phyloP scores from a whole-genome alignment of 2,888 invertebrate genomes.

The Busseola fusca region DNA sequence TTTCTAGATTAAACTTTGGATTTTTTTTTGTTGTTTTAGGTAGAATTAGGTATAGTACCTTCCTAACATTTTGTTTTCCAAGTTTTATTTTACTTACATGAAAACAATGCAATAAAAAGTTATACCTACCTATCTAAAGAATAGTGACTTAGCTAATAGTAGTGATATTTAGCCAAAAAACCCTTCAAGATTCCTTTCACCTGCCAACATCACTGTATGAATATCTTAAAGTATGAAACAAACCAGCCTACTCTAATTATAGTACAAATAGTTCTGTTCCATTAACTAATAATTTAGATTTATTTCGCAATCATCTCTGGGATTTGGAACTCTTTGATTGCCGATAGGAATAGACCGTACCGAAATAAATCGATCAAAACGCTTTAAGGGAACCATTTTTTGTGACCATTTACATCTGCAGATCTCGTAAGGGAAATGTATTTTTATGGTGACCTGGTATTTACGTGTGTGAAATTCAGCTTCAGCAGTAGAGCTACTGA shows the following conservation, averaged over 20 bases:
- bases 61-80: neutral
- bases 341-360: conserved; percentile 59
- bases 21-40: too few species aligned
- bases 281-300: conserved; percentile 67
- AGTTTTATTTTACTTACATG: neutral
- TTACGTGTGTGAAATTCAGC: conserved; percentile 18
- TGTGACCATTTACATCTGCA: conserved; percentile 43
- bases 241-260: conserved; percentile 68
- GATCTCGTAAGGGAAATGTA: conserved; percentile 36
- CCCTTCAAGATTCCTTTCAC: neutral
- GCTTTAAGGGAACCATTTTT: conserved; percentile 58
- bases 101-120: neutral
- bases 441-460: conserved; percentile 50
- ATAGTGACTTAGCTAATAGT: neutral
- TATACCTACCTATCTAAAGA: neutral
- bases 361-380: conserved; percentile 61
- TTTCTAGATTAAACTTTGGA: neutral
- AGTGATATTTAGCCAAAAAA: conserved; percentile 3
- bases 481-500: neutral
- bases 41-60: too few species aligned
- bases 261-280: conserved; percentile 61
- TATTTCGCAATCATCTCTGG: conserved; percentile 68
- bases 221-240: conserved; percentile 68
- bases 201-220: neutral
- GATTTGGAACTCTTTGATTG: conserved; percentile 59